A percentile compares a stretch with the other conserved stretches of the same genome.
phyloP scores from a whole-genome alignment of 2,113 vertebrate genomes.

The Cynopterus brachyotis region DNA sequence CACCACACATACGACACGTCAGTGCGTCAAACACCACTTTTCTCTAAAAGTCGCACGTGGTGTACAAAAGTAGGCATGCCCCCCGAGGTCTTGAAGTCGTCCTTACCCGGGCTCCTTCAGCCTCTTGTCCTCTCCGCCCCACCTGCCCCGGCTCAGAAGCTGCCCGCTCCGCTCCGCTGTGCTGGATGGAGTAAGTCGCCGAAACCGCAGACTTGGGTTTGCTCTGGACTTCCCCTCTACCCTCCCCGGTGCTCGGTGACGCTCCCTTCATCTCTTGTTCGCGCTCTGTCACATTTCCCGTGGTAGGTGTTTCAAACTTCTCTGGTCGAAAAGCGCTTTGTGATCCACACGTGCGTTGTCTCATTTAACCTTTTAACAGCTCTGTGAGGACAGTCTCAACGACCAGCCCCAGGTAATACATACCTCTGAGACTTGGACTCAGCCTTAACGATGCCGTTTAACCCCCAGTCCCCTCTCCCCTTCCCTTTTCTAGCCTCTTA shows the following conservation, averaged over 20 bases:
- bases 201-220: neutral
- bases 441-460: neutral
- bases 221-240: neutral
- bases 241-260: neutral
- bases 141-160: neutral
- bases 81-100: neutral
- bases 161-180: neutral
- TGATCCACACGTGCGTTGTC: neutral
- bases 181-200: neutral
- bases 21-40: neutral
- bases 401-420: neutral
- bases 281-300: neutral
- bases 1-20: neutral
- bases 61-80: neutral
- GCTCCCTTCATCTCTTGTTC: slow-evolving; percentile 49
- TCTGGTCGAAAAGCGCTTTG: slow-evolving; percentile 28
- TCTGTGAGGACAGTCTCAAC: neutral
- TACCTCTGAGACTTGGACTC: neutral
- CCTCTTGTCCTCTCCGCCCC: neutral
- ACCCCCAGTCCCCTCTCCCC: neutral
- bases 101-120: slow-evolving; percentile 32
- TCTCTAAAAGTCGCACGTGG: neutral
- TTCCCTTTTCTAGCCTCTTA: neutral
- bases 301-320: neutral
- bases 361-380: slow-evolving; percentile 10